phyloP scores from a whole-genome alignment of 2,888 invertebrate genomes.

The Suillia variegata region DNA sequence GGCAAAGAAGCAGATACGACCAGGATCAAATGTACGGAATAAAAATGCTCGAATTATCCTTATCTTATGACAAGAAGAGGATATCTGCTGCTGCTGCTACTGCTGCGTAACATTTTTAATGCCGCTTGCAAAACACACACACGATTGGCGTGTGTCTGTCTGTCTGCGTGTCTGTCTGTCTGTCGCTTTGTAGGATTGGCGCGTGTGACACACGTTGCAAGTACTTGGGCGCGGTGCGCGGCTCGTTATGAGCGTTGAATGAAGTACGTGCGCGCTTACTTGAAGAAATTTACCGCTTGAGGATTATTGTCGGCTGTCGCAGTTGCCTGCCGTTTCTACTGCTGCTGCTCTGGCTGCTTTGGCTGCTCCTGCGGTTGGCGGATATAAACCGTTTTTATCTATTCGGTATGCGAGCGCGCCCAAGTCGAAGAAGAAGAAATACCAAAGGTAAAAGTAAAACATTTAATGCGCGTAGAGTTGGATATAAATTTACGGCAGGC shows the following conservation, averaged over 20 bases:
- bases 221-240: constrained; percentile 39
- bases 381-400: constrained; percentile 11
- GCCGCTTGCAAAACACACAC: too few relatives aligned
- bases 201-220: neutral
- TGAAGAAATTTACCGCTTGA: constrained; percentile 46
- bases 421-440: neutral
- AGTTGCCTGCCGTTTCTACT: constrained; percentile 20
- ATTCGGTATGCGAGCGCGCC: neutral
- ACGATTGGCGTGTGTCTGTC: constrained; percentile 11
- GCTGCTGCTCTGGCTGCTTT: constrained; percentile 1
- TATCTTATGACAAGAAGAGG: constrained; percentile 30
- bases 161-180: too few relatives aligned
- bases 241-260: constrained; percentile 46
- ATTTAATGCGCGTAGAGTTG: neutral
- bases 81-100: constrained; percentile 2
- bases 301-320: constrained; percentile 35
- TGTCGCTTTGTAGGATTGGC: too few relatives aligned
- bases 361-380: constrained; percentile 11
- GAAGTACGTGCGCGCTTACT: constrained; percentile 26
- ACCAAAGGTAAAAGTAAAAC: neutral
- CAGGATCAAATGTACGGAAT: constrained; percentile 46
- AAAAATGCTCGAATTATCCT: constrained; percentile 41
- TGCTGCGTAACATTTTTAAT: constrained; percentile 13
- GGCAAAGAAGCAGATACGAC: neutral
- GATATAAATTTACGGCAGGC: constrained; percentile 25